These are phyloP conservation scores for Paramuricea clavata DNA, from an alignment of 92 coral and sea anemone genomes.

Conservation along the genomic window DNA sequence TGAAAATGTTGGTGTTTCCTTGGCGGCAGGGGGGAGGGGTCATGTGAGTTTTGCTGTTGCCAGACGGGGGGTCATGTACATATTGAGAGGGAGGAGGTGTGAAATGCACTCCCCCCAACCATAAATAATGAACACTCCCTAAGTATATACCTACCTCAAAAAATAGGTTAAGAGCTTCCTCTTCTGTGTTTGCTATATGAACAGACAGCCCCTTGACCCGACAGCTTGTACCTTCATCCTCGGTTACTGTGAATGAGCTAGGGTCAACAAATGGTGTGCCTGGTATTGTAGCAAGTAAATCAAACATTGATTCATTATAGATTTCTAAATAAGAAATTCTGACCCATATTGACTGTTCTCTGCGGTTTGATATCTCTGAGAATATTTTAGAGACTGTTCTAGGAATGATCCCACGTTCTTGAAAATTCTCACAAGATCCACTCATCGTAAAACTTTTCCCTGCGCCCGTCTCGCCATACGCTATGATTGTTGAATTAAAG, in stretches of 20 bases:
- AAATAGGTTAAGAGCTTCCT: slow-evolving; percentile 92
- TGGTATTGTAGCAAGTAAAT: slow-evolving; percentile 83
- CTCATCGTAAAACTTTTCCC: slow-evolving; percentile 99
- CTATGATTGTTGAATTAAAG: slow-evolving; percentile 87
- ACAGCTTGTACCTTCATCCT: slow-evolving; percentile 79
- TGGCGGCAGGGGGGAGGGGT: no score
- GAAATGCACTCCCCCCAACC: no score
- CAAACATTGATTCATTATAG: slow-evolving; percentile 94
- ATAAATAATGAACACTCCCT: background rate
- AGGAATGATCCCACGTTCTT: slow-evolving; percentile 95
- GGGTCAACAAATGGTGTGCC: slow-evolving; percentile 79
- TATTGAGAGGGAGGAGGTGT: no score
- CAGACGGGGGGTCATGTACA: no score
- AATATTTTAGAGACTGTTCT: slow-evolving; percentile 94
- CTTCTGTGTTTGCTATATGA: slow-evolving; percentile 88
- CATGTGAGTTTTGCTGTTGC: no score
- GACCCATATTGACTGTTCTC: slow-evolving; percentile 80
- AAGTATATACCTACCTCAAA: slow-evolving; percentile 81
- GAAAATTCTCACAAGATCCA: slow-evolving; percentile 93
- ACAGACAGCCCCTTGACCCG: slow-evolving; percentile 93
- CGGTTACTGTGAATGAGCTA: slow-evolving; percentile 79
- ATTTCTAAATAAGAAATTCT: slow-evolving; percentile 92
- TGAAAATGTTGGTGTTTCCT: no score
- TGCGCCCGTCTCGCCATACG: slow-evolving; percentile 98
- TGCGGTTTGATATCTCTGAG: slow-evolving; percentile 84